Base-by-base conservation (phyloP, 2,888 invertebrate species). In the Erannis defoliaria region DNA sequence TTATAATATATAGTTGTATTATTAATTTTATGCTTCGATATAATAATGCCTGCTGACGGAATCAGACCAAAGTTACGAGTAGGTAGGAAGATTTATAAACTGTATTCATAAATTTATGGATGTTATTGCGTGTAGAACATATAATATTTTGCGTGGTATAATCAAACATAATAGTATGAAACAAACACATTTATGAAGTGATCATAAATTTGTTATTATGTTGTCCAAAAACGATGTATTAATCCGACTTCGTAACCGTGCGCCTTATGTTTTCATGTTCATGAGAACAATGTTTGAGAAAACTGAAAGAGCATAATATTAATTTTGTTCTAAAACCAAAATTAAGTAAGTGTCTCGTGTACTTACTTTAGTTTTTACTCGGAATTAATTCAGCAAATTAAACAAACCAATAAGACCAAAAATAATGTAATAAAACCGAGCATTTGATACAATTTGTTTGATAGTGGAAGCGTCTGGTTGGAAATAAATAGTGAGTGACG, bases 401-500 rank as follows among this genome's bases (percentile, higher is more conserved):
- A 2, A n/a, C 23, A 43, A 26, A 14, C 23, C 23, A 5, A 40
- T 19, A 10, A 12, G 33, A 33, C 33, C 5, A 43, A 23, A 14
- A 14, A 5, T 26, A 21, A 1, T 6, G 37, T 37, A 8, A 37
- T 16, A 37, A 16, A 16, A 8, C 1, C 18, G 2, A 26, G 5
- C 18, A 46, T 5, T 16, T 18, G 9, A 14, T 5, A 1, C 29
- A 18, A 29, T 31, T 40, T 40, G 16, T 55, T 62, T 67, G 49
- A 49, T 58, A 61, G 63, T 56, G 66, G 55, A 59, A 59, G 67
- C 69, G 69, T 71, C 68, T 71, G 71, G 73, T 74, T 74, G 62
- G 57, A 71, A 75, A 84, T 85, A 87, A 82, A 87, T 86, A 86
- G 68, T 66, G 62, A 67, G 69, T 81, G 81, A 81, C 78, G 84